Base-by-base conservation (phyloP, 2,113 vertebrate species). In the Pelusios castaneus region DNA sequence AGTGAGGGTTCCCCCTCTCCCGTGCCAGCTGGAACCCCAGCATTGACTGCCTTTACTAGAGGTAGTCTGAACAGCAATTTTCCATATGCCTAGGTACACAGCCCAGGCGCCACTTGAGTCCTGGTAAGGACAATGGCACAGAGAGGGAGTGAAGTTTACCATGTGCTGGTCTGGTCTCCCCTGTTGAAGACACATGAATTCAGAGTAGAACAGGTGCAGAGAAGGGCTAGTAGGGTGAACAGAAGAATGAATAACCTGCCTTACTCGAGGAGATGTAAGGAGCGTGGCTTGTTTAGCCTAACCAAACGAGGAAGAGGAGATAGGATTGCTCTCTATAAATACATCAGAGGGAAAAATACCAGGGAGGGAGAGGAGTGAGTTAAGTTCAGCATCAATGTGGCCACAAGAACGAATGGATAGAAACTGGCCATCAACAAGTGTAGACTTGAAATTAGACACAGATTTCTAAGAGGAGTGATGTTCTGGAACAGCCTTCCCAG, bases 141-240 rank as follows among this genome's bases (percentile, higher is more conserved):
- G 63, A 17, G 63, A 38, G 63, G 63, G 63, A 70, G n/a, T 0
- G 0, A 63, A 83, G 41, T 58, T 58, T 58, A 58, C 56, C 3
- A 25, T 13, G 27, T 14, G 11, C 56, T 29, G 56, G 5, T 31
- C 56, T 58, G 56, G 56, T 58, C 56, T 58, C 27, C 27, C 56
- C 27, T 58, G 27, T 29, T 58, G 27, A 29, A 29, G 56, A 29
- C 27, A 31, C 8, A 31, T 58, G 12, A 31, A 58, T 29, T 58
- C 56, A 58, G 29, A 58, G 10, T 58, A 27, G 27, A 58, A 58
- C 56, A 58, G 56, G 5, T 29, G 56, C 56, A 58, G 56, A 58
- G 56, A 56, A 56, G 55, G 55, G 55, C 55, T 4, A 56, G 8
- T 56, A 25, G 55, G 55, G 8, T 56, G 55, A 56, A 25, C 55